Evolutionary conservation across 2,113 vertebrate species (phyloP).

Genomic region (Junco hyemalis): DNA sequence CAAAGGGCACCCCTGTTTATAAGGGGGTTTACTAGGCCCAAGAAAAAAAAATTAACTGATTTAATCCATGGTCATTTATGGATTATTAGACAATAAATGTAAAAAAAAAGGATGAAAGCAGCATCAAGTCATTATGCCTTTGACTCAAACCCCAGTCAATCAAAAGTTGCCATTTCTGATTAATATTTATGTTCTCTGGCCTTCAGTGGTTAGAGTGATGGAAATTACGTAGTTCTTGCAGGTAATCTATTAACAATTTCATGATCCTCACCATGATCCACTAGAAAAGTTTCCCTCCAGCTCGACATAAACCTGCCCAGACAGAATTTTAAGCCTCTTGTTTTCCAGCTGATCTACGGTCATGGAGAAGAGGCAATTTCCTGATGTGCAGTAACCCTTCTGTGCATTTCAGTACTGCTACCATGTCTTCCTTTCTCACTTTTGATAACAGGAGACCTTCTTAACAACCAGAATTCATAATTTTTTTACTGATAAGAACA

Average conservation of each 20-base stretch:
- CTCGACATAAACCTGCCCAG: background rate
- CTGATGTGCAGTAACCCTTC: background rate
- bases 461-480: background rate
- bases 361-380: background rate
- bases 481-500: background rate
- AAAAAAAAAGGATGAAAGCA: background rate
- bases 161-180: background rate
- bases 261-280: background rate
- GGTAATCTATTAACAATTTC: background rate
- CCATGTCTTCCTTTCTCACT: background rate
- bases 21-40: background rate
- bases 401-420: background rate
- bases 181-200: background rate
- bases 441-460: background rate
- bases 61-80: background rate
- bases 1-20: fast-evolving
- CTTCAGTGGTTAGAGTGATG: background rate
- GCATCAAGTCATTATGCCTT: background rate
- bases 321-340: background rate
- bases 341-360: background rate
- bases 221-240: background rate
- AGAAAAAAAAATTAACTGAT: background rate
- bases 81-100: background rate
- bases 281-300: background rate
- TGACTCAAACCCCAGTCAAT: background rate